Percentiles rank a stretch among this genome's conserved stretches.
Evolutionary conservation across 2,113 vertebrate species (phyloP).

Genomic region (Oenanthe oenanthe): DNA sequence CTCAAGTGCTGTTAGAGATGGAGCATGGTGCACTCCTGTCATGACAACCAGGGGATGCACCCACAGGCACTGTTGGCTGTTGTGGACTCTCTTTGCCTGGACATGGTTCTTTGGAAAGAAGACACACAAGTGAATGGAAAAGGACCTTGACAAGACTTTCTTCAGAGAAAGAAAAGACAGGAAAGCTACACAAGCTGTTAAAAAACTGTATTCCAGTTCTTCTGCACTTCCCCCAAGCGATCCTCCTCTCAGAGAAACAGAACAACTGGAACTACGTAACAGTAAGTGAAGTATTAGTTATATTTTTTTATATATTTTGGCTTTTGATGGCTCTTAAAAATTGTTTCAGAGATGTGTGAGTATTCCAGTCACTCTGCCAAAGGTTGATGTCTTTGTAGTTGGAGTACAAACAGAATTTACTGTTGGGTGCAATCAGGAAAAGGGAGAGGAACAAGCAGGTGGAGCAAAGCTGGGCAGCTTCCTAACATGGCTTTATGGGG

Average conservation of each 20-base stretch:
- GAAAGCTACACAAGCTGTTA: background rate
- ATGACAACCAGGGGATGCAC: background rate
- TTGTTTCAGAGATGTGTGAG: background rate
- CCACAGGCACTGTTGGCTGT: accelerated
- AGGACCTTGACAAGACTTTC: background rate
- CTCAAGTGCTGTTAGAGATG: background rate
- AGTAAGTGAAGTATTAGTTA: background rate
- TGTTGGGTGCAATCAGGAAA: background rate
- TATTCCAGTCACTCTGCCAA: background rate
- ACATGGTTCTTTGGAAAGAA: background rate
- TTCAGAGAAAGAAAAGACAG: background rate
- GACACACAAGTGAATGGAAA: background rate
- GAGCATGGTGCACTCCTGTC: background rate
- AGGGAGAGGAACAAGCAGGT: background rate
- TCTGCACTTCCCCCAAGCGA: background rate
- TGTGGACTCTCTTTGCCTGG: background rate
- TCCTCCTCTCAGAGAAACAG: background rate
- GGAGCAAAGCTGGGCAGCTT: background rate
- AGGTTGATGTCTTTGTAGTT: background rate
- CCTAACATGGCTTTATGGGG: background rate
- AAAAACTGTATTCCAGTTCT: background rate
- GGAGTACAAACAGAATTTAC: background rate
- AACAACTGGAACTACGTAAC: background rate
- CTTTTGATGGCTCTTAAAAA: background rate
- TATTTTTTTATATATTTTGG: background rate